phyloP scores from a whole-genome alignment of 1,140 invertebrate species.

The Cyclina sinensis region DNA sequence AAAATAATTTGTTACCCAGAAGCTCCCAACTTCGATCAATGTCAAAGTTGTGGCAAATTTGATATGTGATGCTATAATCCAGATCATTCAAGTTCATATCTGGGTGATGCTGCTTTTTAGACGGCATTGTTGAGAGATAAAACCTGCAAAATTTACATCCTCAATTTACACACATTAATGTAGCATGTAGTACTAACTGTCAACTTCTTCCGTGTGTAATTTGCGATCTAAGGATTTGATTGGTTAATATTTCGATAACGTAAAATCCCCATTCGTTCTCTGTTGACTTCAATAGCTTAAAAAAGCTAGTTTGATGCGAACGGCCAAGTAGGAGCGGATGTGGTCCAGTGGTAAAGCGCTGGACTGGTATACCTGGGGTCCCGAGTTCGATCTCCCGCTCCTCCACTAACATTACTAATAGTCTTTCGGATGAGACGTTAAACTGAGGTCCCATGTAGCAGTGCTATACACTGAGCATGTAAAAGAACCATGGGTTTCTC shows the following conservation, averaged over 20 bases:
- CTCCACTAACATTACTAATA: too few relatives aligned
- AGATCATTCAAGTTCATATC: conserved; percentile 56
- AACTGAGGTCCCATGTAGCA: too few relatives aligned
- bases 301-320: background rate
- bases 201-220: conserved; percentile 36
- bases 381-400: too few relatives aligned
- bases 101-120: conserved; percentile 37
- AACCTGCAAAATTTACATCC: background rate
- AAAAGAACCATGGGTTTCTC: too few relatives aligned
- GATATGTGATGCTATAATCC: conserved; percentile 60
- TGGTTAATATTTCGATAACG: conserved; percentile 32
- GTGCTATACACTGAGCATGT: too few relatives aligned
- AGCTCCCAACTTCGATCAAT: conserved; percentile 71
- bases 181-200: background rate
- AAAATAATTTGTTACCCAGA: conserved; percentile 58
- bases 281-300: conserved; percentile 4
- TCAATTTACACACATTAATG: background rate
- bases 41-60: conserved; percentile 67
- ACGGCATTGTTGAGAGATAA: conserved; percentile 17
- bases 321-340: too few relatives aligned
- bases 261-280: background rate
- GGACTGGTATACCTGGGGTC: too few relatives aligned
- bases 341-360: too few relatives aligned
- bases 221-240: conserved; percentile 12
- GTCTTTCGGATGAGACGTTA: too few relatives aligned